A percentile compares a stretch with the other conserved stretches of the same genome.
Conservation (phyloP, 1,140 invertebrate species). For the Drosophila aff. region DNA sequence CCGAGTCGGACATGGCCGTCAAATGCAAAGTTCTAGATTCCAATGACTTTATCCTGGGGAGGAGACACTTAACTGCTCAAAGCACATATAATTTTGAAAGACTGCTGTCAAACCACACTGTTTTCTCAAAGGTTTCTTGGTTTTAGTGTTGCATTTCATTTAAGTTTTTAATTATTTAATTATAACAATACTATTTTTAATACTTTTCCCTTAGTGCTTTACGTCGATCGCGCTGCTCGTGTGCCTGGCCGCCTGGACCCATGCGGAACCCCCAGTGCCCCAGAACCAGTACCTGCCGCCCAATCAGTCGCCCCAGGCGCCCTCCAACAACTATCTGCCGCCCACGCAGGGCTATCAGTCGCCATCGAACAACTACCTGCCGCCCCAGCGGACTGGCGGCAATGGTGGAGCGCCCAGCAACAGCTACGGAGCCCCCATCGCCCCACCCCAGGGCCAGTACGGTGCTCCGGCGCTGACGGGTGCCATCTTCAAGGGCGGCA, state of each 20-base stretch:
- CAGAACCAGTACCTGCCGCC: slow-evolving; percentile 87
- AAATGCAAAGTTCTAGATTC: background rate
- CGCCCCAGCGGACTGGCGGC: slow-evolving; percentile 69
- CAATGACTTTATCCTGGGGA: background rate
- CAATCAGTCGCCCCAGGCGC: slow-evolving; percentile 82
- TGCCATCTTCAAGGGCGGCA: slow-evolving; percentile 84
- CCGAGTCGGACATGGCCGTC: slow-evolving; percentile 60
- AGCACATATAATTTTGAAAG: slow-evolving; percentile 10
- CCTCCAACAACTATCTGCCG: slow-evolving; percentile 79
- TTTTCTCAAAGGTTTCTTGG: background rate
- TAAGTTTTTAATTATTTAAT: background rate
- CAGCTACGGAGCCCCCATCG: slow-evolving; percentile 85
- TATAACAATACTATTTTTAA: too few species aligned
- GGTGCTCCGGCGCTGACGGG: slow-evolving; percentile 85
- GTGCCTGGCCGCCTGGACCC: slow-evolving; percentile 75
- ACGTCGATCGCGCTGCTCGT: slow-evolving; percentile 80
- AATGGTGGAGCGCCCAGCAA: slow-evolving; percentile 71
- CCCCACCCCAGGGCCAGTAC: slow-evolving; percentile 80
- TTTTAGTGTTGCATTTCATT: background rate
- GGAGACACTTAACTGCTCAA: background rate
- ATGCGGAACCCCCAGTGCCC: slow-evolving; percentile 85
- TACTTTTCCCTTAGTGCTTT: slow-evolving; percentile 63
- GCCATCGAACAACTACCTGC: slow-evolving; percentile 77
- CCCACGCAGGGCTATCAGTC: slow-evolving; percentile 75
- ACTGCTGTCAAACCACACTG: background rate